Percentiles rank a stretch among this genome's conserved stretches.
Evolutionary conservation across 2,888 invertebrate species (phyloP).

Genomic region (Lycophotia porphyrea): DNA sequence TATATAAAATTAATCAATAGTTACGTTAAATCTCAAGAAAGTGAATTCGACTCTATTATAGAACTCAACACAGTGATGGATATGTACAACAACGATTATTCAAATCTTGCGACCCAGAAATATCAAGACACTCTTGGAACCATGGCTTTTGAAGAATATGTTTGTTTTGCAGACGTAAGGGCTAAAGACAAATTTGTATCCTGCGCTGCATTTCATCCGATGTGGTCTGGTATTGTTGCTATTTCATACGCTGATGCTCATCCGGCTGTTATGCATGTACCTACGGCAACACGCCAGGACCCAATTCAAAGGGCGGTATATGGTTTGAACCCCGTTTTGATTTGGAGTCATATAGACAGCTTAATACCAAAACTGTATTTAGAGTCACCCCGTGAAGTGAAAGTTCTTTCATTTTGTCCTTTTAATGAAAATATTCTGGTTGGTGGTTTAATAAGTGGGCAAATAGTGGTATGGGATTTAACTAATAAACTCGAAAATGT

Average conservation of each 20-base stretch:
- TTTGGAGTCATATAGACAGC: constrained; percentile 94
- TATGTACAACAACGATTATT: constrained; percentile 92
- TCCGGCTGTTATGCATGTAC: constrained; percentile 84
- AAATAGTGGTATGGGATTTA: constrained; percentile 93
- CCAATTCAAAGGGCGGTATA: constrained; percentile 90
- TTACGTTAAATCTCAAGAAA: constrained; percentile 74
- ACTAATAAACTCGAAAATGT: constrained; percentile 91
- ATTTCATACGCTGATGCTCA: constrained; percentile 92
- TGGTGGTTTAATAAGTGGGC: constrained; percentile 93
- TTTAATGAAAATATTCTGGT: constrained; percentile 92
- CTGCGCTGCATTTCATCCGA: constrained; percentile 92
- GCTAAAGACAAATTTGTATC: constrained; percentile 92
- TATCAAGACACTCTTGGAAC: constrained; percentile 77
- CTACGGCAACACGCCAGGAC: constrained; percentile 81
- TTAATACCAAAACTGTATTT: constrained; percentile 93
- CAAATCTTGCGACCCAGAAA: constrained; percentile 83
- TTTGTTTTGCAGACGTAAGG: constrained; percentile 92
- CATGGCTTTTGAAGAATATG: constrained; percentile 88
- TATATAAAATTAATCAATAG: constrained; percentile 80
- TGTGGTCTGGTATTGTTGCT: constrained; percentile 92
- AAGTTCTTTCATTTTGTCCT: constrained; percentile 92
- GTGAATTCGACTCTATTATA: constrained; percentile 81
- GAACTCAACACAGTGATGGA: constrained; percentile 89
- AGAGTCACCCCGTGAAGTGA: constrained; percentile 92
- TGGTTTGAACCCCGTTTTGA: constrained; percentile 92